A percentile compares a stretch with the other conserved stretches of the same genome.
phyloP scores from a whole-genome alignment of 1,140 invertebrate genomes.

The Drosophila melanica region DNA sequence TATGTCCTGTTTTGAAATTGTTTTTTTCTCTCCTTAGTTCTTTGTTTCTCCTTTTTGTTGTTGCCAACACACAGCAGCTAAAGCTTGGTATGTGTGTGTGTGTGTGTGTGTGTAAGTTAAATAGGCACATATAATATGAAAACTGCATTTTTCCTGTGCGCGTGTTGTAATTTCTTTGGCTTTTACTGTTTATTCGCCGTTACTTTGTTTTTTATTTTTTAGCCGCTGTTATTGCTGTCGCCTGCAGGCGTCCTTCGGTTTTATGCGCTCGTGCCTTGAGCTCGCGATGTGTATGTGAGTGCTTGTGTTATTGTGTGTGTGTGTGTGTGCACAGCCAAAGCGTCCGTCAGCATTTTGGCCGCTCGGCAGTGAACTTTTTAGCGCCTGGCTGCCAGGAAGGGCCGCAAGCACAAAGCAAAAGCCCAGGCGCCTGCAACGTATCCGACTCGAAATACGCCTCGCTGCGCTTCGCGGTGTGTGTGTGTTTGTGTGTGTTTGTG shows the following conservation, averaged over 20 bases:
- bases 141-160: conserved; percentile 75
- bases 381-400: conserved; percentile 55
- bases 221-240: conserved; percentile 29
- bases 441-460: conserved; percentile 27
- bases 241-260: conserved; percentile 26
- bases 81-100: conserved; percentile 35
- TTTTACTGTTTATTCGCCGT: conserved; percentile 2
- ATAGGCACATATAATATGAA: conserved; percentile 65
- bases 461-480: conserved; percentile 21
- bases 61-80: conserved; percentile 37
- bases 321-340: conserved; percentile 23
- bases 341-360: conserved; percentile 48
- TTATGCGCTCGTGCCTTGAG: conserved; percentile 19
- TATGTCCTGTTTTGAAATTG: conserved; percentile 68
- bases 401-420: conserved; percentile 26
- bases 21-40: conserved; percentile 31
- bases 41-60: conserved; percentile 43
- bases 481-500: conserved; percentile 4
- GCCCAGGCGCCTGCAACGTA: conserved; percentile 8
- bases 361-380: conserved; percentile 71
- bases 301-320: conserved; percentile 1
- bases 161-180: conserved; percentile 44
- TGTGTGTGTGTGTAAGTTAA: conserved; percentile 48
- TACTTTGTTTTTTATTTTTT: conserved; percentile 4
- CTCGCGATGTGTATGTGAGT: neutral